Evolutionary conservation across 2,113 vertebrate species (phyloP).

Genomic region (Cololabis saira): DNA sequence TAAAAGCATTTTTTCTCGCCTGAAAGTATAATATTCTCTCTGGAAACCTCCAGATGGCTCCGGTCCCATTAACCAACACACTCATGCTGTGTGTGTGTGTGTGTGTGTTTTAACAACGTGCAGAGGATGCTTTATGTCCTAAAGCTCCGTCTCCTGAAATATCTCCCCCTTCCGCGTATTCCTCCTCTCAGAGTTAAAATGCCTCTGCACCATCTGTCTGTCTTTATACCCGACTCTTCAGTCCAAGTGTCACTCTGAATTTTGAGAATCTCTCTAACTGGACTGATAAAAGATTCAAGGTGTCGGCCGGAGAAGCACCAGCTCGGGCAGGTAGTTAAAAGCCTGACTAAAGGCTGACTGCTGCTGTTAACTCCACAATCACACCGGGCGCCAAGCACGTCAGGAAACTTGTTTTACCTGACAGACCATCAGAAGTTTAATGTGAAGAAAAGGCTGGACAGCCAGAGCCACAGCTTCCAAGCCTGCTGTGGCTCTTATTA

Average conservation of each 20-base stretch:
- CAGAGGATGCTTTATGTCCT: constrained; percentile 48
- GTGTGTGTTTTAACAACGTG: constrained; percentile 29
- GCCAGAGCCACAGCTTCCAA: no score
- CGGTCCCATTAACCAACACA: constrained; percentile 40
- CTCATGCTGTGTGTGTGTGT: neutral
- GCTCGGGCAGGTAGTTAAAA: constrained; percentile 7
- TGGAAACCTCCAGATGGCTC: constrained; percentile 53
- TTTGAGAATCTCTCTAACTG: neutral
- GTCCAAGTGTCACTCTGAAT: constrained; percentile 22
- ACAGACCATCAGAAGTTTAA: no score
- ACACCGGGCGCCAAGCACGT: neutral
- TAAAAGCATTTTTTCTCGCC: constrained; percentile 23
- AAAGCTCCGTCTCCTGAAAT: constrained; percentile 43
- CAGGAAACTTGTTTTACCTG: neutral
- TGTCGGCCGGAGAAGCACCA: neutral
- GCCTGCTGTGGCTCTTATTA: no score
- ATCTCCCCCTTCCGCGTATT: constrained; percentile 18
- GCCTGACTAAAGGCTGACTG: neutral
- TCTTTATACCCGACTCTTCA: constrained; percentile 5
- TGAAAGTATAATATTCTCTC: constrained; percentile 1
- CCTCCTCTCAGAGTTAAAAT: constrained; percentile 37
- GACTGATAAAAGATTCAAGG: constrained; percentile 23
- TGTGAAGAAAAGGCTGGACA: no score
- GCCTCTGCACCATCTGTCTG: constrained; percentile 48
- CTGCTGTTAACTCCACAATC: neutral